These are phyloP conservation scores for Aphis craccivora DNA, from an alignment of 1,140 invertebrate species.

Conservation along the genomic window DNA sequence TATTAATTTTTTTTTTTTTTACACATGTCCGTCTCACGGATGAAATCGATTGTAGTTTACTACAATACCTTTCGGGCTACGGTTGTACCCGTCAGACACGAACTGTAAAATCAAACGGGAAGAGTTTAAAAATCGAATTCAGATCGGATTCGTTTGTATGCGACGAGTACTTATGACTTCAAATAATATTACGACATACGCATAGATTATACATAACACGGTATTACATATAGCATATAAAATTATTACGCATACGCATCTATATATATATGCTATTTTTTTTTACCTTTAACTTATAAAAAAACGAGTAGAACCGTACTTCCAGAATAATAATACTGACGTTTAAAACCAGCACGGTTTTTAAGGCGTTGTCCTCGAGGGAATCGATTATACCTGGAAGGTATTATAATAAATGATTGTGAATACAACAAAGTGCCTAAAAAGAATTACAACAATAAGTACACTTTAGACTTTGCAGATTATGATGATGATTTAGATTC, in stretches of 20 bases:
- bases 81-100: background rate
- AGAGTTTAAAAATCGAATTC: background rate
- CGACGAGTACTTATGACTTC: no score
- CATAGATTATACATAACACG: no score
- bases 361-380: background rate
- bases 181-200: no score
- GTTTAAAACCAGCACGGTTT: background rate
- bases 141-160: no score
- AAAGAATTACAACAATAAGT: background rate
- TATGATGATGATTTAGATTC: background rate
- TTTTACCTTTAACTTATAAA: background rate
- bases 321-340: background rate
- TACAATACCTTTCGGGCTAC: background rate
- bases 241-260: background rate
- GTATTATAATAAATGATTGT: no score
- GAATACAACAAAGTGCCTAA: background rate
- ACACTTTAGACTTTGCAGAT: background rate
- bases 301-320: background rate
- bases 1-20: background rate
- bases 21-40: background rate
- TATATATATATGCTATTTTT: background rate
- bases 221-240: no score
- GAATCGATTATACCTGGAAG: background rate
- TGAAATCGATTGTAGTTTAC: background rate
- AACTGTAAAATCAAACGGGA: background rate